Conservation (phyloP, 2,888 invertebrate genomes). For the Drosophila conformis region DNA sequence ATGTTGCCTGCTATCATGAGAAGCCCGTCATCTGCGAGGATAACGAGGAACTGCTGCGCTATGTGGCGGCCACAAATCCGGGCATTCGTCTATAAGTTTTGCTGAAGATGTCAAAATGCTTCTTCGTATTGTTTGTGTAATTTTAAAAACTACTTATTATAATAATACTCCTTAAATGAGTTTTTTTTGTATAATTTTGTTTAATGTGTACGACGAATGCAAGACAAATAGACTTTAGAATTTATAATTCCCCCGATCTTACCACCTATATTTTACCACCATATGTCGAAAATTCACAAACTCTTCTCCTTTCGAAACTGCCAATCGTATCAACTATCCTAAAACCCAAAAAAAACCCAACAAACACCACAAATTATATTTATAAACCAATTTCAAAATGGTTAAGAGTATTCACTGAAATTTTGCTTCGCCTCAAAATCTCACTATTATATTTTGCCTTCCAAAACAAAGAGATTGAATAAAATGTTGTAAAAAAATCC, state of each 20-base stretch:
- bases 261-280: slow-evolving; percentile 55
- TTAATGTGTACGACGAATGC: slow-evolving; percentile 78
- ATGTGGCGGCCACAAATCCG: slow-evolving; percentile 93
- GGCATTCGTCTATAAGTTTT: slow-evolving; percentile 90
- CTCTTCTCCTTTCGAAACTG: slow-evolving; percentile 63
- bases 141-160: slow-evolving; percentile 78
- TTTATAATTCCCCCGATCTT: slow-evolving; percentile 78
- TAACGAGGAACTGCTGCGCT: slow-evolving; percentile 94
- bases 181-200: slow-evolving; percentile 78
- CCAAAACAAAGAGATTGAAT: slow-evolving; percentile 73
- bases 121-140: slow-evolving; percentile 76
- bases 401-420: slow-evolving; percentile 53
- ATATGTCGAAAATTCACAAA: slow-evolving; percentile 39
- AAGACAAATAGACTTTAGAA: slow-evolving; percentile 84
- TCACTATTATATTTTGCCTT: slow-evolving; percentile 52
- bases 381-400: slow-evolving; percentile 68
- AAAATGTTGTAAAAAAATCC: slow-evolving; percentile 74
- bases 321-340: slow-evolving; percentile 49
- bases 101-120: slow-evolving; percentile 34
- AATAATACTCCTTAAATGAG: slow-evolving; percentile 80
- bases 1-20: slow-evolving; percentile 96
- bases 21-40: slow-evolving; percentile 97
- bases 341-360: slow-evolving; percentile 6
- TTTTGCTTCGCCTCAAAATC: slow-evolving; percentile 44
- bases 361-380: slow-evolving; percentile 55